Evolutionary conservation across 2,113 vertebrate species (phyloP), one percentile per base, ranked within the genome.

Genomic region (Notechis scutatus): DNA sequence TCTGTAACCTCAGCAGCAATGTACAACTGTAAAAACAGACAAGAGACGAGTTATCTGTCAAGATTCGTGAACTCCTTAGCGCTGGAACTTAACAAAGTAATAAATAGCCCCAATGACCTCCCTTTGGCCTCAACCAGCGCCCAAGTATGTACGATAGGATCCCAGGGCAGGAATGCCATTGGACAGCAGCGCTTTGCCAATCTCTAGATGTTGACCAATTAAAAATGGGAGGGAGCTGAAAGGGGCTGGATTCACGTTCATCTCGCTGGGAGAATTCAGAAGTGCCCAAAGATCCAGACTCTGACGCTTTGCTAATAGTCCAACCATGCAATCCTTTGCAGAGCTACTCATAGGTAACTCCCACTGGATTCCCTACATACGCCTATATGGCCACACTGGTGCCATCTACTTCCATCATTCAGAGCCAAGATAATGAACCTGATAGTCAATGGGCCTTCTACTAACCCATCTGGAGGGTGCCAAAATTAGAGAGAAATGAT

Each of bases 11-110:
- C 57, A 91, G 85, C 92, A 92, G 96, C 95, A 81, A 91, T 90
- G 91, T 86, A 93, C 97, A 96, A 96, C 96, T 97, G 96, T 97
- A 96, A 96, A 97, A 97, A 97, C 97, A 97, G 93, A 23, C 90
- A 85, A 7, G 39, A 91, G 93, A 91, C 56, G 94, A 93, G 96
- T 88, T 92, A 96, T 96, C 96, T 94, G 96, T 96, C 97, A 96
- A 91, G 94, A 91, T n/a, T 89, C 61, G 90, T 59, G 94, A 91
- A 92, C 74, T 92, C 93, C 93, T 90, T 42, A 89, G 91, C n/a
- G 88, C 92, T 85, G 92, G 86, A 91, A 93, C 94, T 50, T 91
- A 39, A 87, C 88, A 47, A 50, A 23, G 93, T 93, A 92, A 93
- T 93, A 93, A 95, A 93, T 95, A 94, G 95, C 61, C 94, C 74